These are phyloP conservation scores for Lepus townsendii DNA, from an alignment of 2,797 vertebrate genomes.

Conservation along the genomic window DNA sequence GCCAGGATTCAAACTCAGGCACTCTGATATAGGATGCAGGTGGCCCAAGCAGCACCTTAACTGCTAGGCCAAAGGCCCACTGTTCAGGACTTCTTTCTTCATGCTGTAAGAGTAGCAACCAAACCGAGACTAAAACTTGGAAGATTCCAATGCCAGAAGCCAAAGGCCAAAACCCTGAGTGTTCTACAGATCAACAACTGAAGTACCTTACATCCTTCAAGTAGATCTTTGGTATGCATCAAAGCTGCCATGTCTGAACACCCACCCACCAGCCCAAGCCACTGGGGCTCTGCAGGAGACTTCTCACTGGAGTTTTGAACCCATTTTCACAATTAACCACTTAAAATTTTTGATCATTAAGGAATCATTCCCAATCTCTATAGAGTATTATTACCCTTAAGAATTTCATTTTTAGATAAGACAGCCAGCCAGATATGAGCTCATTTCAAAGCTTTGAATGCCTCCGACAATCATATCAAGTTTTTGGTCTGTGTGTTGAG, in stretches of 20 bases:
- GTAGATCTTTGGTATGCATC: not conserved
- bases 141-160: slow-evolving; percentile 2
- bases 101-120: slow-evolving; percentile 18
- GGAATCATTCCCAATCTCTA: slow-evolving; percentile 9
- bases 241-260: not conserved
- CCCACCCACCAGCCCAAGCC: not conserved
- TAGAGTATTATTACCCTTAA: slow-evolving; percentile 61
- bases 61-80: too few species aligned
- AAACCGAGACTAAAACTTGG: slow-evolving; percentile 39
- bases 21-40: too few species aligned
- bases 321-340: slow-evolving; percentile 53
- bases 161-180: slow-evolving; percentile 34
- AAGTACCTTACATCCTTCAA: slow-evolving; percentile 28
- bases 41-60: too few species aligned
- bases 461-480: not conserved
- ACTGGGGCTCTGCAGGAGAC: not conserved
- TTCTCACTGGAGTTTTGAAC: slow-evolving; percentile 43
- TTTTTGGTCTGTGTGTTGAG: slow-evolving; percentile 43
- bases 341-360: slow-evolving; percentile 48
- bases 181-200: not conserved
- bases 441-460: slow-evolving; percentile 51
- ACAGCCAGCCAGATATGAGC: slow-evolving; percentile 31
- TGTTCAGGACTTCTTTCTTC: not conserved
- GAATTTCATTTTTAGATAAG: slow-evolving; percentile 34
- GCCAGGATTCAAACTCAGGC: too few species aligned